Evolutionary conservation across 2,888 invertebrate genomes (phyloP).

Genomic region (Lasioglossum pauxillum): DNA sequence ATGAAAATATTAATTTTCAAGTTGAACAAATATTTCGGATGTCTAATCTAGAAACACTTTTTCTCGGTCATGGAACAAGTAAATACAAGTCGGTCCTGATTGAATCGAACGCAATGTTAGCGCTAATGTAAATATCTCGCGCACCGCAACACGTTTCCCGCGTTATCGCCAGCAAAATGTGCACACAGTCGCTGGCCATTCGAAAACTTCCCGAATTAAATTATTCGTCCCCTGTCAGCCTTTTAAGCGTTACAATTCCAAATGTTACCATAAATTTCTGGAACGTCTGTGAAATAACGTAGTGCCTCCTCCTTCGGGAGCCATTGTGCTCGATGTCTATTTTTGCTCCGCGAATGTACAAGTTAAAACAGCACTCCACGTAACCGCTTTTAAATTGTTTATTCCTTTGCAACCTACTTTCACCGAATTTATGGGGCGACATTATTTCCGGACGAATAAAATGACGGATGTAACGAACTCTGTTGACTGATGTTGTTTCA

Average conservation of each 20-base stretch:
- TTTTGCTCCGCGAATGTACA: constrained; percentile 21
- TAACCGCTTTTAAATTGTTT: constrained; percentile 37
- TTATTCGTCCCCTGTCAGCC: constrained; percentile 54
- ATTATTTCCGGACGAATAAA: neutral
- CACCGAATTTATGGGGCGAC: constrained; percentile 22
- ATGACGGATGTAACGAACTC: neutral
- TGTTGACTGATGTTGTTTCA: neutral
- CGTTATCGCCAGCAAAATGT: constrained; percentile 17
- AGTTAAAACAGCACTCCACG: constrained; percentile 24
- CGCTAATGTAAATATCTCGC: constrained; percentile 19
- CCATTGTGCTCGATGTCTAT: constrained; percentile 42
- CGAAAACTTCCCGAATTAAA: constrained; percentile 43
- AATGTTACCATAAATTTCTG: constrained; percentile 50
- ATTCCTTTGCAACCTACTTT: constrained; percentile 14
- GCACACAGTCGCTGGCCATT: constrained; percentile 17
- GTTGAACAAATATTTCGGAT: no score
- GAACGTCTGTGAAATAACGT: constrained; percentile 10
- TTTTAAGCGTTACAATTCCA: constrained; percentile 49
- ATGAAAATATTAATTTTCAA: no score
- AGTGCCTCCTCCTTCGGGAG: constrained; percentile 40
- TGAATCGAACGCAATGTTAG: neutral
- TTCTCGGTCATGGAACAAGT: neutral
- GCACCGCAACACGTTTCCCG: neutral
- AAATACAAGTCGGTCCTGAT: neutral
- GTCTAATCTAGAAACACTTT: neutral